Evolutionary conservation across 1,140 invertebrate genomes (phyloP), one percentile per base, ranked within the genome.

Genomic region (Pseudomyrmex pallidus): DNA sequence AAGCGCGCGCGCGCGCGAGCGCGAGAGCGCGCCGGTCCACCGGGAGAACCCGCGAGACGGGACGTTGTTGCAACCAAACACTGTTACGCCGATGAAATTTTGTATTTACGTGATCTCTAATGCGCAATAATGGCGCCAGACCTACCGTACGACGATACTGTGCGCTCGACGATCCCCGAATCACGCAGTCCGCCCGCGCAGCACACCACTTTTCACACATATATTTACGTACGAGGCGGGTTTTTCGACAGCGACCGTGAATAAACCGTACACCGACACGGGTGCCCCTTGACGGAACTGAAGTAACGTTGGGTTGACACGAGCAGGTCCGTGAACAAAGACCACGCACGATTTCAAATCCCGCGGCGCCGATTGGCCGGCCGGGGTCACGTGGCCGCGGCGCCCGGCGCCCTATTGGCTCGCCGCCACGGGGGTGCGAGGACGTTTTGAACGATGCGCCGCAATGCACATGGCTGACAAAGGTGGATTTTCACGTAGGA

Each of bases 291-390:
- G 91, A 92, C 92, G 92, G 90, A 94, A 94, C 93, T 94, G 93
- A 94, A 90, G 91, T 85, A 93, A 93, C 90, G 74, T 76, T 76
- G 74, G 57, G 92, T 92, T 91, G 92, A 91, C 90, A 91, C 90
- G 90, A 78, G 90, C 87, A 84, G 87, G 90, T 89, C 92, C 89
- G 89, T 92, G 92, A 93, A 94, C 93, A 94, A 94, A 94, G 93
- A 93, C 92, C 92, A 94, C 92, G 93, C 92, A 94, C 93, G 92
- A 94, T 94, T 94, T 94, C 93, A 94, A 94, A 94, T 94, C 91
- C 90, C 82, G 68, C 67, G 20, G 15, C 70, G 46, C 2, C 22
- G 77, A 94, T 94, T 94, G 92, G 93, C 17, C 70, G n/a, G 9
- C 2, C 2, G 0, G 3, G 3, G 83, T 94, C 93, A 94, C 93